Percentiles rank a stretch among this genome's conserved stretches.
These are phyloP conservation scores for Euglossa dilemma DNA, from an alignment of 1,140 invertebrate genomes.

Conservation along the genomic window DNA sequence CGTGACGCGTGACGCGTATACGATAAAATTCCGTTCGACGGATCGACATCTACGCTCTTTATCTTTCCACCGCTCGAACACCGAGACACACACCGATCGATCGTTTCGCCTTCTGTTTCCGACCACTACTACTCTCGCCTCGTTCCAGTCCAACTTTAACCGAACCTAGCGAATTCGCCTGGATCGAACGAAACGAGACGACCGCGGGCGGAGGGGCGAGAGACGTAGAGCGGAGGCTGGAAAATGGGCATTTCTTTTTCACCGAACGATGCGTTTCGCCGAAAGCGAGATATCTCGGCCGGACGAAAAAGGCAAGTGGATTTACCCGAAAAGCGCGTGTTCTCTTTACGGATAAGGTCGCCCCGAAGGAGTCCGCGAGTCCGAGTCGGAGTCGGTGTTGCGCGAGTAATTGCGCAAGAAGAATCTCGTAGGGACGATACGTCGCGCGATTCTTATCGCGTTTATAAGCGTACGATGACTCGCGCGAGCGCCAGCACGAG, in stretches of 20 bases:
- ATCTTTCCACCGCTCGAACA: neutral
- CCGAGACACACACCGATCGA: neutral
- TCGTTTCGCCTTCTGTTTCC: neutral
- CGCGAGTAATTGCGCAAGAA: neutral
- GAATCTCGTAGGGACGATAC: slow-evolving; percentile 8
- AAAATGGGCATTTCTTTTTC: no score
- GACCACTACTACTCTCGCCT: neutral
- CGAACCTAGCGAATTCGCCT: no score
- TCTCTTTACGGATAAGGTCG: neutral
- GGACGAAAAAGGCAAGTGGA: no score
- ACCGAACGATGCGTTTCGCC: no score
- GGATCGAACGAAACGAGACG: neutral
- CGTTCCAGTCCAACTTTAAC: no score
- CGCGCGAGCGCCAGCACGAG: slow-evolving; percentile 1
- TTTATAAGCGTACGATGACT: slow-evolving; percentile 7
- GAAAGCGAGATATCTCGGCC: no score
- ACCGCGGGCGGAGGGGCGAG: no score
- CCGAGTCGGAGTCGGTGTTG: neutral
- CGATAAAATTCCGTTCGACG: slow-evolving; percentile 2
- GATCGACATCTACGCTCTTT: neutral
- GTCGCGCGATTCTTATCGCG: slow-evolving; percentile 6
- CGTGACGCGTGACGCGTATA: neutral
- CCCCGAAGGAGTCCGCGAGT: no score
- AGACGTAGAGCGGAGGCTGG: no score
- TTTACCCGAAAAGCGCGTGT: no score